Percentiles rank a stretch among this genome's conserved stretches.
Conservation (phyloP, 2,797 vertebrate species). For the Antrozous pallidus region DNA sequence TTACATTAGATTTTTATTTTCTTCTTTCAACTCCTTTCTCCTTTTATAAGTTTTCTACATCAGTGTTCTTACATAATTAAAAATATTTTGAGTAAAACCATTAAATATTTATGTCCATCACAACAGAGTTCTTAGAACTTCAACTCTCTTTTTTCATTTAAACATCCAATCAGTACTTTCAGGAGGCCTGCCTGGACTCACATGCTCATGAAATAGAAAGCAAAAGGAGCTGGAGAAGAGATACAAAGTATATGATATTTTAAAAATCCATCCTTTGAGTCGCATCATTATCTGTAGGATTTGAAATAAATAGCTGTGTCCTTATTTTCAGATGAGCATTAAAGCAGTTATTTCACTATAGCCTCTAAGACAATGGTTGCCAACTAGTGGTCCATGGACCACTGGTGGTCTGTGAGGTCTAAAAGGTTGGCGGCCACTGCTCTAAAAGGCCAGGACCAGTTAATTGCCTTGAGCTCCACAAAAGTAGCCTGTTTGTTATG, state of each 20-base stretch:
- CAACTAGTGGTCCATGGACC: no score
- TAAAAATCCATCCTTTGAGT: constrained; percentile 22
- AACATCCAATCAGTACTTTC: neutral
- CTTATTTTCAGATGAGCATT: constrained; percentile 56
- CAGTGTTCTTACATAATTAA: neutral
- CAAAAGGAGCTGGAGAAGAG: constrained; percentile 37
- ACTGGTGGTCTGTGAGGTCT: no score
- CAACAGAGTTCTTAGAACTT: neutral
- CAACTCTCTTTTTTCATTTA: neutral
- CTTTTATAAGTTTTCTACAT: neutral
- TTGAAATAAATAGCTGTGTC: constrained; percentile 47
- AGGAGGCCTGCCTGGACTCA: neutral
- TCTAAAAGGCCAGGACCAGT: constrained; percentile 28
- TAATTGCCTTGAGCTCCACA: constrained; percentile 53
- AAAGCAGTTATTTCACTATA: constrained; percentile 43
- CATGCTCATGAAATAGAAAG: constrained; percentile 15
- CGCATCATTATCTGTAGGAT: constrained; percentile 50
- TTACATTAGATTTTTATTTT: neutral
- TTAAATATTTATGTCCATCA: neutral
- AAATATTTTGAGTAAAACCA: constrained; percentile 12
- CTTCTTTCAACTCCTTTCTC: neutral
- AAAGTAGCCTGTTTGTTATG: neutral
- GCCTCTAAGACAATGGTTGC: neutral
- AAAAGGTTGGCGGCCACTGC: no score
- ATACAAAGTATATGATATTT: constrained; percentile 30